Percentiles rank a stretch among this genome's conserved stretches.
phyloP scores from a whole-genome alignment of 2,888 invertebrate species.

The Coelogynopora nodosa region DNA sequence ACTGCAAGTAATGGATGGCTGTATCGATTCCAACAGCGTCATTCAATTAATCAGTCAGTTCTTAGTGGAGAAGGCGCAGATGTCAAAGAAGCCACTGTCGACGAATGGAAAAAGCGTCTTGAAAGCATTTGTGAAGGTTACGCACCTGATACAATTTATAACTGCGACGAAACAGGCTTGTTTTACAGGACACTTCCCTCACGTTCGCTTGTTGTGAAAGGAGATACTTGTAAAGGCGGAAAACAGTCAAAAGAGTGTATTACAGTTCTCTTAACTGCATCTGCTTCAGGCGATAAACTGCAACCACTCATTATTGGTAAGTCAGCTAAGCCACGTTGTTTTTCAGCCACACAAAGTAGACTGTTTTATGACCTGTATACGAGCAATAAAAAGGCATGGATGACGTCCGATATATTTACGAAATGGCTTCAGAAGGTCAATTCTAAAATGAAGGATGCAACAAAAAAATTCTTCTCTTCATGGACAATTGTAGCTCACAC shows the following conservation, averaged over 20 bases:
- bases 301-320: no score
- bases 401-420: not conserved
- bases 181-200: not conserved
- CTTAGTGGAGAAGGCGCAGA: no score
- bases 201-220: not conserved
- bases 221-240: not conserved
- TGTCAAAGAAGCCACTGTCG: no score
- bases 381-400: not conserved
- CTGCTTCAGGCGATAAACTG: not conserved
- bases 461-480: not conserved
- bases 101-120: not conserved
- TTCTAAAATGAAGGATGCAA: not conserved
- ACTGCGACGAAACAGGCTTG: not conserved
- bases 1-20: no score
- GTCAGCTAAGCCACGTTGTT: no score
- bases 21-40: no score
- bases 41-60: no score
- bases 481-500: no score
- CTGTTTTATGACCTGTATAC: no score
- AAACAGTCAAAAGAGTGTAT: no score
- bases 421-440: not conserved
- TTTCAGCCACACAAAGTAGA: no score
- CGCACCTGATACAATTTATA: not conserved
- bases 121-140: not conserved
- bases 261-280: no score